Conservation (phyloP, 2,888 invertebrate species). For the Morpho helenor region DNA sequence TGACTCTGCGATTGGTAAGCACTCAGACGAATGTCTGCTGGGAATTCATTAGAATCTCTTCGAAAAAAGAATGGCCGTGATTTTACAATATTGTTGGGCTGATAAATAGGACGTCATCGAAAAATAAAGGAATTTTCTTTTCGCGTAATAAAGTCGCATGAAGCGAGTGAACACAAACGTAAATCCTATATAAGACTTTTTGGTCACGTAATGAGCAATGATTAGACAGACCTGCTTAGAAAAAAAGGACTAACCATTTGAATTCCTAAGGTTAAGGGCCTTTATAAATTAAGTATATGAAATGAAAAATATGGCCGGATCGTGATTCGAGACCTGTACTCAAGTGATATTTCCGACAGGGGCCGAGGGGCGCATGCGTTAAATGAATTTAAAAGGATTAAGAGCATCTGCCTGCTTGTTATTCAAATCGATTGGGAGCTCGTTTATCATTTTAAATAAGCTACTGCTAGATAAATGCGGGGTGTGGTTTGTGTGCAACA, state of each 20-base stretch:
- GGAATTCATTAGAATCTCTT: conserved; percentile 61
- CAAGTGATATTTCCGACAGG: conserved; percentile 78
- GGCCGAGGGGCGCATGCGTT: conserved; percentile 74
- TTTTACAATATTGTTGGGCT: conserved; percentile 45
- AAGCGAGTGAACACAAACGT: conserved; percentile 35
- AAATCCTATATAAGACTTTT: conserved; percentile 46
- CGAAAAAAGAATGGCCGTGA: conserved; percentile 38
- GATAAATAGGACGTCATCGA: conserved; percentile 40
- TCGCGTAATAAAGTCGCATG: conserved; percentile 29
- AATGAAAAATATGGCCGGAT: conserved; percentile 58
- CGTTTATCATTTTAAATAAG: conserved; percentile 78
- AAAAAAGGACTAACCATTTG: conserved; percentile 32
- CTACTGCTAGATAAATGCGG: conserved; percentile 75
- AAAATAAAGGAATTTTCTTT: conserved; percentile 31
- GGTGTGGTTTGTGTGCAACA: conserved; percentile 73
- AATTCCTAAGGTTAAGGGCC: conserved; percentile 34
- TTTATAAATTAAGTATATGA: conserved; percentile 47
- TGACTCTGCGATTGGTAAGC: conserved; percentile 61
- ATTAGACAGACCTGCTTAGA: conserved; percentile 25
- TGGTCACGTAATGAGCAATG: conserved; percentile 47
- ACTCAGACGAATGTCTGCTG: conserved; percentile 51
- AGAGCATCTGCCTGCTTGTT: conserved; percentile 79
- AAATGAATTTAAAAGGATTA: conserved; percentile 80
- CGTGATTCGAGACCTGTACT: conserved; percentile 58
- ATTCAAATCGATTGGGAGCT: conserved; percentile 78